Evolutionary conservation across 2,888 invertebrate species (phyloP).

Genomic region (Sphaerolaimus hirsutus): DNA sequence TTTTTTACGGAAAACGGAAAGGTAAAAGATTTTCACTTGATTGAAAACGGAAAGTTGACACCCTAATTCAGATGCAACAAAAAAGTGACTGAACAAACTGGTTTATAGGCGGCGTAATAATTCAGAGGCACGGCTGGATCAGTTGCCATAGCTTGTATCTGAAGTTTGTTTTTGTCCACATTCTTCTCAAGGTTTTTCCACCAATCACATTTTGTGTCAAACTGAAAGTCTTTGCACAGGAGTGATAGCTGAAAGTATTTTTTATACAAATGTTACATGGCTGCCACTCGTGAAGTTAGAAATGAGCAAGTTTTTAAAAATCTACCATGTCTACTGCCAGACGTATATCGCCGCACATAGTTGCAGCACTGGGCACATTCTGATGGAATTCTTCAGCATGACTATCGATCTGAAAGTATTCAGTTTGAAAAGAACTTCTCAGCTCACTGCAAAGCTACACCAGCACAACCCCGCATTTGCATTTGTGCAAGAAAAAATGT

Average conservation of each 20-base stretch:
- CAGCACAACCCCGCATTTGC: too few species aligned
- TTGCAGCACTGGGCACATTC: slow-evolving; percentile 51
- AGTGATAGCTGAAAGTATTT: too few species aligned
- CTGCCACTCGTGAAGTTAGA: too few species aligned
- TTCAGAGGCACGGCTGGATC: slow-evolving; percentile 55
- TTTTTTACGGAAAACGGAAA: too few species aligned
- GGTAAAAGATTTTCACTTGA: too few species aligned
- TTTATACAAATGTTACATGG: too few species aligned
- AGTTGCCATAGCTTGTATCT: slow-evolving; percentile 34
- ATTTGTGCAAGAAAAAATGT: neutral
- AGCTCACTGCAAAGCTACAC: too few species aligned
- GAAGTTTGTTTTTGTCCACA: slow-evolving; percentile 2
- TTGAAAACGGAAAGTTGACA: too few species aligned
- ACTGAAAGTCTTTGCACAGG: too few species aligned
- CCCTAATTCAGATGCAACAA: too few species aligned
- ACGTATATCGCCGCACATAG: slow-evolving; percentile 49
- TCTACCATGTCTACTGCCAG: slow-evolving; percentile 10
- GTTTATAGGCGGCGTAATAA: slow-evolving; percentile 72
- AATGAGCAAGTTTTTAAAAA: neutral
- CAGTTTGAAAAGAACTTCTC: too few species aligned
- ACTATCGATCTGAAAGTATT: slow-evolving; percentile 45
- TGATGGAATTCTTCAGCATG: slow-evolving; percentile 73
- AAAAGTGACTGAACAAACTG: too few species aligned
- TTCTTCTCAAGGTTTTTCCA: slow-evolving; percentile 5
- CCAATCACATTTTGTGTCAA: neutral